These are phyloP conservation scores for Anagrus nilaparvatae DNA, from an alignment of 1,140 invertebrate genomes.

Conservation along the genomic window DNA sequence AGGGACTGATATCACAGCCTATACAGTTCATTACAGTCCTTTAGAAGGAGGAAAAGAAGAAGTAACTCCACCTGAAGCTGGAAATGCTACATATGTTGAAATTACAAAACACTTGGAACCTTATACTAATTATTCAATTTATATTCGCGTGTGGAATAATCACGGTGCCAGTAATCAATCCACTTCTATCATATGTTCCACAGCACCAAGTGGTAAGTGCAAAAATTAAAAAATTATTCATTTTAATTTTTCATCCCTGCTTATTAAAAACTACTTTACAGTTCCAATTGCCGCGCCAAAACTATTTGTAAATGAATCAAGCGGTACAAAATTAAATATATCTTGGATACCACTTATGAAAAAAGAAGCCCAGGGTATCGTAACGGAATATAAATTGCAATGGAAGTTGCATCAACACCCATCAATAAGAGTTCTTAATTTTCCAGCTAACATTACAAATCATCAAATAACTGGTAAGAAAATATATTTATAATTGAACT, in stretches of 20 bases:
- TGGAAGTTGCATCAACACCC: constrained; percentile 45
- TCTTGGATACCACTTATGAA: constrained; percentile 49
- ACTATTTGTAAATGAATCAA: constrained; percentile 42
- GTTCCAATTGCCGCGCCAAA: constrained; percentile 49
- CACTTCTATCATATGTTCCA: constrained; percentile 47
- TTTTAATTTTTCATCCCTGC: too few relatives aligned
- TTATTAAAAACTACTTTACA: constrained; percentile 30
- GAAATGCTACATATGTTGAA: constrained; percentile 43
- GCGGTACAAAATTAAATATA: constrained; percentile 46
- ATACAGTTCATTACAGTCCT: constrained; percentile 53
- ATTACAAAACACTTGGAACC: constrained; percentile 46
- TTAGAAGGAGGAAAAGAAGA: constrained; percentile 47
- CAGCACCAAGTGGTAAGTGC: constrained; percentile 47
- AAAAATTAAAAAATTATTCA: constrained; percentile 5
- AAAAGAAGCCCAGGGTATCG: constrained; percentile 47
- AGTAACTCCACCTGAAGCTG: constrained; percentile 37
- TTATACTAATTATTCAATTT: constrained; percentile 59
- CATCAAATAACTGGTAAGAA: constrained; percentile 44
- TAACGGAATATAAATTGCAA: constrained; percentile 52
- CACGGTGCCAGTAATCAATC: constrained; percentile 53
- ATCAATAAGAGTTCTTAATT: constrained; percentile 37
- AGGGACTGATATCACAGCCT: constrained; percentile 45
- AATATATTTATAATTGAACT: not conserved
- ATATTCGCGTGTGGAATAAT: constrained; percentile 51
- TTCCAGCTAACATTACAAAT: constrained; percentile 35